Percentiles rank a stretch among this genome's conserved stretches.
Evolutionary conservation across 2,113 vertebrate genomes (phyloP).

Genomic region (Rhinichthys klamathensis): DNA sequence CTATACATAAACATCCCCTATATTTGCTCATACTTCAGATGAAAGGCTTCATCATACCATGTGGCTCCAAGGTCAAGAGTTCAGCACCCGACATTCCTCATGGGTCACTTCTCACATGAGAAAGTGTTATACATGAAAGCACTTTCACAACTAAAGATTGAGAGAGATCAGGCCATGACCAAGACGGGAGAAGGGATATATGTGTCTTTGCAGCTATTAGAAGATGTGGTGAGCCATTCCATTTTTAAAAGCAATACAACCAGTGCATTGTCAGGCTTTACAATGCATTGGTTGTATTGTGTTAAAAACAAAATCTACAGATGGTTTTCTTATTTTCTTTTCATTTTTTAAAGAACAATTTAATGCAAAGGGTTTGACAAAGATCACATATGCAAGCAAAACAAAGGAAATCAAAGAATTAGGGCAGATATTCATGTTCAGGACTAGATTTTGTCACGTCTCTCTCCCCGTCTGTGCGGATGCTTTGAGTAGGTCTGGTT

Average conservation of each 20-base stretch:
- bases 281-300: neutral
- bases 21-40: conserved; percentile 20
- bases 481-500: conserved; percentile 34
- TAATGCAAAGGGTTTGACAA: neutral
- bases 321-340: neutral
- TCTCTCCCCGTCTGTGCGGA: conserved; percentile 38
- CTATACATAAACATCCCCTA: conserved; percentile 1
- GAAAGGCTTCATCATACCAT: neutral
- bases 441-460: conserved; percentile 44
- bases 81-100: conserved; percentile 4
- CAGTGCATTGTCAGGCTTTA: neutral
- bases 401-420: conserved; percentile 43
- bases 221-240: neutral
- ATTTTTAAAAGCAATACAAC: neutral
- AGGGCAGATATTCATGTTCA: conserved; percentile 49
- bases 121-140: conserved; percentile 6
- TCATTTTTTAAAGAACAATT: neutral
- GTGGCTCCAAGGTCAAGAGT: conserved; percentile 17
- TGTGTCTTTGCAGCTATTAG: neutral
- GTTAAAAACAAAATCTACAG: neutral
- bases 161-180: conserved; percentile 1
- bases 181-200: neutral
- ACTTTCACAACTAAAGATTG: neutral
- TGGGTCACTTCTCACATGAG: conserved; percentile 9
- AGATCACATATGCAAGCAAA: conserved; percentile 27